These are phyloP conservation scores for Trichonephila clavata DNA, from an alignment of 1,140 invertebrate species.

Conservation along the genomic window DNA sequence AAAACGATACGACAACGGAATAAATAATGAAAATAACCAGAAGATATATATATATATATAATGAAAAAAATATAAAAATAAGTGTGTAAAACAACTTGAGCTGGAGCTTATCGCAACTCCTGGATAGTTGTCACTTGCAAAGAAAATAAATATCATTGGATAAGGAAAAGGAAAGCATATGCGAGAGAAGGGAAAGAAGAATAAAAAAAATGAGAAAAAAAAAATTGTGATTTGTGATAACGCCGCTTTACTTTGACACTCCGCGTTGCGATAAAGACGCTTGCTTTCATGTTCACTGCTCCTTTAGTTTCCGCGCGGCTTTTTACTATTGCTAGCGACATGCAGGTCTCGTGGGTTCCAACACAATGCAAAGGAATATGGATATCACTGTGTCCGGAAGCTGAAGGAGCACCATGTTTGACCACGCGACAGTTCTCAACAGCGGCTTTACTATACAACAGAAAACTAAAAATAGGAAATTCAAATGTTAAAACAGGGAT, in stretches of 20 bases:
- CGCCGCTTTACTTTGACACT: slow-evolving; percentile 35
- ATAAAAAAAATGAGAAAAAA: neutral
- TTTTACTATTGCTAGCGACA: slow-evolving; percentile 39
- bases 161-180: slow-evolving; percentile 25
- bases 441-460: too few relatives aligned
- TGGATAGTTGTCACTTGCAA: slow-evolving; percentile 52
- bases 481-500: too few relatives aligned
- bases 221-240: slow-evolving; percentile 52
- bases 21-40: neutral
- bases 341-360: slow-evolving; percentile 18
- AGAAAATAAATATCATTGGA: slow-evolving; percentile 50
- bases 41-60: neutral
- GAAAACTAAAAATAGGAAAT: too few relatives aligned
- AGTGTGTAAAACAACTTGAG: slow-evolving; percentile 2
- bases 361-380: neutral
- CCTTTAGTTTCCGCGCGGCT: neutral
- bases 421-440: neutral
- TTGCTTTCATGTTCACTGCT: slow-evolving; percentile 48
- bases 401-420: neutral
- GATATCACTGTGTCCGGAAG: neutral
- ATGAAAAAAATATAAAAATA: neutral
- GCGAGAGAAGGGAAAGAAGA: neutral
- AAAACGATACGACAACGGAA: neutral
- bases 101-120: slow-evolving; percentile 18
- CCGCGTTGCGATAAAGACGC: slow-evolving; percentile 52